Conservation (phyloP, 92 coral and sea anemone genomes). For the Phymanthus crucifer region DNA sequence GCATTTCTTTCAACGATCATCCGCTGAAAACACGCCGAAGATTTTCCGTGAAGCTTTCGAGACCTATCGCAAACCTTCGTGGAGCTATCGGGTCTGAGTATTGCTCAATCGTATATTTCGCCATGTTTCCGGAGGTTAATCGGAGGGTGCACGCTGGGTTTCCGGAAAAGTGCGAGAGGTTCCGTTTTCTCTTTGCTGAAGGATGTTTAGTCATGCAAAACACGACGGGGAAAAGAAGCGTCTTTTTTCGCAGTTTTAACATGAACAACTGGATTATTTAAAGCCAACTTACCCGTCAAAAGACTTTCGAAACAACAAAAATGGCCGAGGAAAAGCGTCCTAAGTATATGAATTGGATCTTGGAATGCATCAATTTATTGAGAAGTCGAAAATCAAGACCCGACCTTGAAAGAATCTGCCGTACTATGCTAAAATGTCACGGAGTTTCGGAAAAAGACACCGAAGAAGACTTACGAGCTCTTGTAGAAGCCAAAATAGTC, state of each 20-base stretch:
- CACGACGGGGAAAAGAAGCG: constrained; percentile 22
- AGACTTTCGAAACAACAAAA: constrained; percentile 12
- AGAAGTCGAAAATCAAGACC: constrained; percentile 99
- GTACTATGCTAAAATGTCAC: constrained; percentile 98
- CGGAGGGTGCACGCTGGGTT: constrained; percentile 13
- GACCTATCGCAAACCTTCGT: neutral
- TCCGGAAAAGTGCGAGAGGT: constrained; percentile 9
- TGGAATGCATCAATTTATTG: constrained; percentile 96
- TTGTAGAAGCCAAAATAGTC: constrained; percentile 85
- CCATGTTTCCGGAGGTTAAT: neutral
- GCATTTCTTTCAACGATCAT: constrained; percentile 33
- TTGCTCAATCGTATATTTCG: constrained; percentile 1
- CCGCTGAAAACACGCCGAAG: constrained; percentile 21
- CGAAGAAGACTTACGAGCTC: constrained; percentile 86
- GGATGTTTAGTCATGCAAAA: constrained; percentile 33
- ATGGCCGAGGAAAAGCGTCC: constrained; percentile 93
- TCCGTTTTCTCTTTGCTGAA: constrained; percentile 39
- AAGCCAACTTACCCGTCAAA: constrained; percentile 3
- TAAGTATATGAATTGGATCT: constrained; percentile 96
- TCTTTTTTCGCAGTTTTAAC: constrained; percentile 12
- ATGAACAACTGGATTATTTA: constrained; percentile 11
- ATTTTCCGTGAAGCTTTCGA: neutral
- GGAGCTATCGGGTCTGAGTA: neutral
- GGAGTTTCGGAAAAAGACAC: constrained; percentile 93
- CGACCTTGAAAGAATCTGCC: constrained; percentile 98